phyloP scores from a whole-genome alignment of 2,797 vertebrate genomes.

The Sorex maritimensis region DNA sequence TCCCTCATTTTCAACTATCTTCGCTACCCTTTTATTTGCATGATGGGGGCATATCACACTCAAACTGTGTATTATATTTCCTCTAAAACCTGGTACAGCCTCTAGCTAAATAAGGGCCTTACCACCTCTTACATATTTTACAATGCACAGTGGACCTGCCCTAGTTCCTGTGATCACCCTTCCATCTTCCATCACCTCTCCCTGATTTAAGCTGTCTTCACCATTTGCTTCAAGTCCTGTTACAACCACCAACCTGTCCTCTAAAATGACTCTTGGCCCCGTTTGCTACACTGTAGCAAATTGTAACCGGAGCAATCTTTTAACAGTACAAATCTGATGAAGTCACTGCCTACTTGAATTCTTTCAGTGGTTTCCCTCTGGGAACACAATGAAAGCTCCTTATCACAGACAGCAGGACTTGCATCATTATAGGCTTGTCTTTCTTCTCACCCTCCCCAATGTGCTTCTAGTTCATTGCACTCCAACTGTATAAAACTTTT shows the following conservation, averaged over 20 bases:
- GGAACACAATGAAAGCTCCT: not conserved
- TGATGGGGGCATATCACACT: not conserved
- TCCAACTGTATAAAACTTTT: not conserved
- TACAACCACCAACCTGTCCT: not conserved
- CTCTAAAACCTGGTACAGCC: not conserved
- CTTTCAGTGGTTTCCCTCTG: slow-evolving; percentile 26
- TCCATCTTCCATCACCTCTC: not conserved
- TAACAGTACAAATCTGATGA: slow-evolving; percentile 12
- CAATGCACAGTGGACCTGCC: not conserved
- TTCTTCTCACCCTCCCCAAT: not conserved
- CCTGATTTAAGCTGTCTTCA: not conserved
- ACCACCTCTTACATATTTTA: no score
- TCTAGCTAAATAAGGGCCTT: not conserved
- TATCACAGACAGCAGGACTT: slow-evolving; percentile 8
- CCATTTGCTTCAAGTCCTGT: slow-evolving; percentile 28
- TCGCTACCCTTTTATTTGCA: not conserved
- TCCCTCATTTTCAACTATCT: not conserved
- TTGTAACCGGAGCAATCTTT: not conserved
- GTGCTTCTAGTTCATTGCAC: not conserved
- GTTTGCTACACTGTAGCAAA: not conserved
- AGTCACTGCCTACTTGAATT: slow-evolving; percentile 19
- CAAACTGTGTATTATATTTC: not conserved
- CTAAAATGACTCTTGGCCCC: not conserved
- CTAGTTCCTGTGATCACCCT: not conserved
- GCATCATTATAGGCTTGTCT: not conserved